Evolutionary conservation across 2,113 vertebrate genomes (phyloP), one percentile per base, ranked within the genome.

Genomic region (Gallinago jamesoni): DNA sequence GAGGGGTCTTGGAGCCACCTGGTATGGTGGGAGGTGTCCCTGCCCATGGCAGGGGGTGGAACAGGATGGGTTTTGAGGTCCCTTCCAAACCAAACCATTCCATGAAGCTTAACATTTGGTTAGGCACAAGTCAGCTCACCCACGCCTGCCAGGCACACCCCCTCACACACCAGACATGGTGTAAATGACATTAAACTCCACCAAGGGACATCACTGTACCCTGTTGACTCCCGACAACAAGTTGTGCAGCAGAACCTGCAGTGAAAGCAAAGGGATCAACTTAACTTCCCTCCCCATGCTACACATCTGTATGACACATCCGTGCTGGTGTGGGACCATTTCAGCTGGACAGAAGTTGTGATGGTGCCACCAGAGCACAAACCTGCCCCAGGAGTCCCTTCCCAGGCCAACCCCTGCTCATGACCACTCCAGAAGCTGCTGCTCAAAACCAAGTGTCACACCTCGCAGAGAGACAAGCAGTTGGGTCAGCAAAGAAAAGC

Each of bases 131-230:
- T 8, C 64, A 37, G 35, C 41, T 62, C 81, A 21, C 16, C 8
- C 1, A 27, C n/a, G 25, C 15, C 39, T 14, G 24, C 43, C 74
- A 82, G 55, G 37, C 41, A 22, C 2, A 1, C n/a, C 52, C 75
- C 81, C 56, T 56, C 6, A 4, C 64, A 59, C 6, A 4, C 87
- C 30, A 77, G 86, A 93, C 89, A 48, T 31, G 70, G 76, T 64
- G 90, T 88, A 88, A 97, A 91, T 15, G 52, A 95, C 43, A 67
- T 79, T 96, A 84, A 97, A 95, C 79, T 93, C 92, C 68, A 90
- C 74, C 53, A 85, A 60, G 7, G 70, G 96, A 70, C 31, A 4
- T 56, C 82, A 96, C 96, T 85, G 53, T 55, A 30, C 53, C 28
- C 53, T 55, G 28, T 30, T 55, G 87, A 90, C 78, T 50, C 68